Percentiles rank a stretch among this genome's conserved stretches.
Evolutionary conservation across 2,113 vertebrate genomes (phyloP).

Genomic region (Nanorana parkeri): DNA sequence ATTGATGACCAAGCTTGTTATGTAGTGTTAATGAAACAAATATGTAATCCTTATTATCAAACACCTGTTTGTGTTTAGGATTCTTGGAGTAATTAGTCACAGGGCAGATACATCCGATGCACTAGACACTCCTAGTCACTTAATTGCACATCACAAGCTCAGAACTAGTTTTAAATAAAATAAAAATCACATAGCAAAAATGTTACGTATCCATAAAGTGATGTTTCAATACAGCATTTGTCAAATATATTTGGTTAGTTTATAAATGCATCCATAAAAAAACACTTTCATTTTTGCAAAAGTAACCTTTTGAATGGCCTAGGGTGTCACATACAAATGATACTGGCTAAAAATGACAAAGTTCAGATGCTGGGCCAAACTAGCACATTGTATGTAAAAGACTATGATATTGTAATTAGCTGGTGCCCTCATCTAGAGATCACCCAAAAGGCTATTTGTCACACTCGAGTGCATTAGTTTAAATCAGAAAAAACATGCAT

Average conservation of each 20-base stretch:
- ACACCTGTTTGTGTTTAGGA: no score
- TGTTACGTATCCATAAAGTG: background rate
- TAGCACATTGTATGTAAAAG: background rate
- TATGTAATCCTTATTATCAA: no score
- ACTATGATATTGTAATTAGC: background rate
- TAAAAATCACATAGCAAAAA: background rate
- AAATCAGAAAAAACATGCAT: slow-evolving; percentile 29
- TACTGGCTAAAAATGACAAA: background rate
- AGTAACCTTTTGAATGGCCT: slow-evolving; percentile 29
- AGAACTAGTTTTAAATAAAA: no score
- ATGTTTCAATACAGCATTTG: background rate
- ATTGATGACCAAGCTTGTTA: no score
- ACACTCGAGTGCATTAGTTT: slow-evolving; percentile 15
- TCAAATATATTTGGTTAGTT: background rate
- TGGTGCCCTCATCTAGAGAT: background rate
- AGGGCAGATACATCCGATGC: no score
- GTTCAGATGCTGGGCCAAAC: background rate
- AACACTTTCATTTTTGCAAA: background rate
- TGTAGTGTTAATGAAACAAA: no score
- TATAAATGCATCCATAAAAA: background rate
- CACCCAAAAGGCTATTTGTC: slow-evolving; percentile 40
- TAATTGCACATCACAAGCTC: no score
- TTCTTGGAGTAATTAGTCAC: no score
- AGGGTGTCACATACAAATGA: background rate
- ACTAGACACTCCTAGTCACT: no score